Conservation (phyloP, 2,888 invertebrate genomes). For the Agrotis puta region DNA sequence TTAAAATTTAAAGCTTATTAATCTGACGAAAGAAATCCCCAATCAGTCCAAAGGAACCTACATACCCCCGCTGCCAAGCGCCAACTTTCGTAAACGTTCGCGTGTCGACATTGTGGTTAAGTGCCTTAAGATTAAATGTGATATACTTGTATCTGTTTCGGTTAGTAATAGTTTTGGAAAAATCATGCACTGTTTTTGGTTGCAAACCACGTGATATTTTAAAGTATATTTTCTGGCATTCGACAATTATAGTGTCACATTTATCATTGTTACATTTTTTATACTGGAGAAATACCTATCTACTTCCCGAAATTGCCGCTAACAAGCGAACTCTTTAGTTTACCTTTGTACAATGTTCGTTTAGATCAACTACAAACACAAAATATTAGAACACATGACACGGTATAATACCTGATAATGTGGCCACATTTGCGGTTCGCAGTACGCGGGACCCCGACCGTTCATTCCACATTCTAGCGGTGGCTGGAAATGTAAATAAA, state of each 20-base stretch:
- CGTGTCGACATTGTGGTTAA: too few species aligned
- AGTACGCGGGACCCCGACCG: slow-evolving; percentile 81
- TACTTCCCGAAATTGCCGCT: background rate
- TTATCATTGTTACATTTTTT: background rate
- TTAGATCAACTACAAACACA: background rate
- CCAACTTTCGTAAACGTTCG: too few species aligned
- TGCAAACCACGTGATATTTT: too few species aligned
- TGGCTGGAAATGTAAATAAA: slow-evolving; percentile 78
- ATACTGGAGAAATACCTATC: background rate
- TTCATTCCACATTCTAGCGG: slow-evolving; percentile 86
- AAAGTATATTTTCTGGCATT: too few species aligned
- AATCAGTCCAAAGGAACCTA: too few species aligned
- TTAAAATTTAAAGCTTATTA: background rate
- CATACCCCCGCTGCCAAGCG: too few species aligned
- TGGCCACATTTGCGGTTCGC: slow-evolving; percentile 87
- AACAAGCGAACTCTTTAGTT: background rate
- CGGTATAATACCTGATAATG: slow-evolving; percentile 84
- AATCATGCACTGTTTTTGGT: too few species aligned
- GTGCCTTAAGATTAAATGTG: too few species aligned
- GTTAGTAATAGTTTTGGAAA: too few species aligned
- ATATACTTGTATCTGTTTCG: too few species aligned
- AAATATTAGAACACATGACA: slow-evolving; percentile 13
- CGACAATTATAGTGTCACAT: too few species aligned
- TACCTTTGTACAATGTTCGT: background rate
- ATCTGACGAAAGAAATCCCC: too few species aligned